These are phyloP conservation scores for Lytechinus pictus DNA, from an alignment of 35 echinoderm and acorn worm species.

Conservation along the genomic window DNA sequence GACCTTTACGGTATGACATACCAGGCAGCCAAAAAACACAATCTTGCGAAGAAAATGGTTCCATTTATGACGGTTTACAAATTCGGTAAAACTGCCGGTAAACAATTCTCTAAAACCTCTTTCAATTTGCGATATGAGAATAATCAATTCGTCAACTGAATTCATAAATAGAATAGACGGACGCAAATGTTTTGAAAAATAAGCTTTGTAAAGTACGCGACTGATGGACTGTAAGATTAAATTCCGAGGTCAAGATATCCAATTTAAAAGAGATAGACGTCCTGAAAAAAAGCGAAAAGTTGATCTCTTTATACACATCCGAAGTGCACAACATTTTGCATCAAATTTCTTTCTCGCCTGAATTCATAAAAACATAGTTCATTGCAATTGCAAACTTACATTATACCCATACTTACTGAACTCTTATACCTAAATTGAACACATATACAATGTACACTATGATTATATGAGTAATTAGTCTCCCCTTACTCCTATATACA, in stretches of 20 bases:
- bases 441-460: no score
- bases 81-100: background rate
- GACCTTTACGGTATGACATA: background rate
- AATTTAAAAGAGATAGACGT: background rate
- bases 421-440: no score
- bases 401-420: no score
- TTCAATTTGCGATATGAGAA: background rate
- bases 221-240: background rate
- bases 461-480: no score
- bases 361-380: no score
- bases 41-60: background rate
- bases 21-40: background rate
- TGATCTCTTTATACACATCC: background rate
- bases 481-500: no score
- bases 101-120: background rate
- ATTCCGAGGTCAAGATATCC: background rate
- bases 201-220: background rate
- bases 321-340: background rate
- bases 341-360: no score
- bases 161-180: constrained; percentile 5
- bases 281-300: background rate
- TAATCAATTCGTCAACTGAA: background rate
- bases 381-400: no score
- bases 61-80: background rate
- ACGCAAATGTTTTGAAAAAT: background rate